These are phyloP conservation scores for Pampusana beccarii DNA, from an alignment of 2,113 vertebrate species.

Conservation along the genomic window DNA sequence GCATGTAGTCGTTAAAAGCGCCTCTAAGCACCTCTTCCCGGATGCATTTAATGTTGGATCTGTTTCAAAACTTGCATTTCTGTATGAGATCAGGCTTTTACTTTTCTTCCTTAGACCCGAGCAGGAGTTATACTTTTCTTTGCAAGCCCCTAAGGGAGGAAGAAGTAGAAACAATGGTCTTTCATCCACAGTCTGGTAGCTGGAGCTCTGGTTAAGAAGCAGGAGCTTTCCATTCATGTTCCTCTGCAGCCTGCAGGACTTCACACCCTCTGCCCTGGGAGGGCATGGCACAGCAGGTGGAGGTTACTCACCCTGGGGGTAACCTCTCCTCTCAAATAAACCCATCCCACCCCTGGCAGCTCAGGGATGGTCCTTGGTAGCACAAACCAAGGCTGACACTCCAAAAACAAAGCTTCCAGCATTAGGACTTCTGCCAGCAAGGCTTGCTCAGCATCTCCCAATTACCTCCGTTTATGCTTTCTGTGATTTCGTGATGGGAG, in stretches of 20 bases:
- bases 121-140: not conserved
- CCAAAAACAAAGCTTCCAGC: not conserved
- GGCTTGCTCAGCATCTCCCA: not conserved
- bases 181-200: not conserved
- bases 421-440: not conserved
- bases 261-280: not conserved
- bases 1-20: not conserved
- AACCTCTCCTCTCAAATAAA: not conserved
- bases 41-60: slow-evolving; percentile 36
- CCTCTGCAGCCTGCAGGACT: not conserved
- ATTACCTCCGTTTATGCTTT: not conserved
- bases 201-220: not conserved
- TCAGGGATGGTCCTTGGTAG: not conserved
- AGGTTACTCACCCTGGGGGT: not conserved
- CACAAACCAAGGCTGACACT: not conserved
- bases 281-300: not conserved
- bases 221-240: not conserved
- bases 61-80: slow-evolving; percentile 34
- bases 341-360: not conserved
- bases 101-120: not conserved
- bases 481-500: not conserved
- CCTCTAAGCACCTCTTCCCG: not conserved
- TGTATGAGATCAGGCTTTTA: not conserved
- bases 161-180: not conserved
- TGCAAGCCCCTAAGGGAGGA: not conserved